Evolutionary conservation across 2,888 invertebrate genomes (phyloP).

Genomic region (Mythimna loreyi): DNA sequence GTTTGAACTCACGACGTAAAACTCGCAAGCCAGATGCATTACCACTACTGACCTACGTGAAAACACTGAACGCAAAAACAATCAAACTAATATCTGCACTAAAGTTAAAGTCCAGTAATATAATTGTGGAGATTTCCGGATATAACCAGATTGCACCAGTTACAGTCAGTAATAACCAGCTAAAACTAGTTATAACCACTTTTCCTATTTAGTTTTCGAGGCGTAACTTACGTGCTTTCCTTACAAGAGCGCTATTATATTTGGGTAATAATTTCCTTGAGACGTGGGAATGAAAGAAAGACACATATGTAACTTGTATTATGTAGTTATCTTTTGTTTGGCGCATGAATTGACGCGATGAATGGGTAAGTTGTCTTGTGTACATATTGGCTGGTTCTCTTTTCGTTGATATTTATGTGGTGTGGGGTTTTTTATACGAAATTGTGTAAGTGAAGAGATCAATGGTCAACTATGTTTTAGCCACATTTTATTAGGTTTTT

Average conservation of each 20-base stretch:
- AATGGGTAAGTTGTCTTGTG: constrained; percentile 26
- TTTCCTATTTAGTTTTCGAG: constrained; percentile 52
- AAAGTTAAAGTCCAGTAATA: constrained; percentile 65
- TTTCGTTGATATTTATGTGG: constrained; percentile 27
- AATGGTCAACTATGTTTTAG: neutral
- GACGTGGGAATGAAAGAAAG: constrained; percentile 11
- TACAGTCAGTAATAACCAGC: constrained; percentile 44
- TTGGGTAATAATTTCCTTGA: constrained; percentile 35
- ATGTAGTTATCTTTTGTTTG: constrained; percentile 39
- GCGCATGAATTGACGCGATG: constrained; percentile 21
- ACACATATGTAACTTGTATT: constrained; percentile 20
- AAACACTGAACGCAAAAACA: neutral
- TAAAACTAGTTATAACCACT: constrained; percentile 51
- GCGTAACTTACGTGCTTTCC: constrained; percentile 31
- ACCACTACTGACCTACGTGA: neutral
- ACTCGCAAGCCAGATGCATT: no score
- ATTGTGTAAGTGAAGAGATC: constrained; percentile 13
- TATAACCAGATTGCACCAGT: constrained; percentile 66
- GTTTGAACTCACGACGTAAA: no score
- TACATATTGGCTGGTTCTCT: constrained; percentile 30
- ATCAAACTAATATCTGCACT: constrained; percentile 45
- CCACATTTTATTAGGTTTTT: neutral
- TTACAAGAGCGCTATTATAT: constrained; percentile 35
- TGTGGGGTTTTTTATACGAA: constrained; percentile 4
- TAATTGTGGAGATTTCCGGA: constrained; percentile 70